These are phyloP conservation scores for Meandrusa payeni DNA, from an alignment of 2,888 invertebrate species.

Conservation along the genomic window DNA sequence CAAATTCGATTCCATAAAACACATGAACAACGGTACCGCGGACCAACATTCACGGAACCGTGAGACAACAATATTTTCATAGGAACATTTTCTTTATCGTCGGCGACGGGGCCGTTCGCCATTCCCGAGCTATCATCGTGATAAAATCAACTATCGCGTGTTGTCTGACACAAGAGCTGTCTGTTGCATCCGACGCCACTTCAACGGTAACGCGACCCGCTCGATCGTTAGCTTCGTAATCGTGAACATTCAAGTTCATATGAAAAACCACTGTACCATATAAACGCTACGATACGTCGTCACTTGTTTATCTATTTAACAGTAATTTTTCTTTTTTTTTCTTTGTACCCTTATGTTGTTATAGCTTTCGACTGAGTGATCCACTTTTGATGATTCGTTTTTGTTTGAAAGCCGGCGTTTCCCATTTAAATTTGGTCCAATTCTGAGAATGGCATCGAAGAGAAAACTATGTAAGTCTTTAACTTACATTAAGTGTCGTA, in stretches of 20 bases:
- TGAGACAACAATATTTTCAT: slow-evolving; percentile 29
- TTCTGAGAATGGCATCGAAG: too few species aligned
- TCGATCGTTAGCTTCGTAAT: background rate
- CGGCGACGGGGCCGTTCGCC: slow-evolving; percentile 31
- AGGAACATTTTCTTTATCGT: slow-evolving; percentile 28
- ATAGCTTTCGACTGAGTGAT: too few species aligned
- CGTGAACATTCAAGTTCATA: slow-evolving; percentile 7
- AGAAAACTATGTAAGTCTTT: too few species aligned
- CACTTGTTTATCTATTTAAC: too few species aligned
- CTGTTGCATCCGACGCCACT: slow-evolving; percentile 34
- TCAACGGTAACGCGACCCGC: slow-evolving; percentile 23
- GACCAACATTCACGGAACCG: slow-evolving; percentile 20
- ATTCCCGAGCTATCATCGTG: slow-evolving; percentile 53
- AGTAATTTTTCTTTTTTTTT: too few species aligned
- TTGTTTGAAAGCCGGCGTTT: too few species aligned
- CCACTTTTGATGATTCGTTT: too few species aligned
- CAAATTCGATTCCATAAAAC: background rate
- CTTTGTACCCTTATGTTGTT: too few species aligned
- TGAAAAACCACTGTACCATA: too few species aligned
- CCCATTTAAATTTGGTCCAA: too few species aligned
- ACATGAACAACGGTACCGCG: slow-evolving; percentile 1
- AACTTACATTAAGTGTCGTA: too few species aligned
- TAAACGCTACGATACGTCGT: too few species aligned
- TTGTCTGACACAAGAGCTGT: slow-evolving; percentile 49
- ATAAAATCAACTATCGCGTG: slow-evolving; percentile 55